Percentiles rank a stretch among this genome's conserved stretches.
These are phyloP conservation scores for Dastarcus helophoroides DNA, from an alignment of 2,888 invertebrate genomes.

Conservation along the genomic window DNA sequence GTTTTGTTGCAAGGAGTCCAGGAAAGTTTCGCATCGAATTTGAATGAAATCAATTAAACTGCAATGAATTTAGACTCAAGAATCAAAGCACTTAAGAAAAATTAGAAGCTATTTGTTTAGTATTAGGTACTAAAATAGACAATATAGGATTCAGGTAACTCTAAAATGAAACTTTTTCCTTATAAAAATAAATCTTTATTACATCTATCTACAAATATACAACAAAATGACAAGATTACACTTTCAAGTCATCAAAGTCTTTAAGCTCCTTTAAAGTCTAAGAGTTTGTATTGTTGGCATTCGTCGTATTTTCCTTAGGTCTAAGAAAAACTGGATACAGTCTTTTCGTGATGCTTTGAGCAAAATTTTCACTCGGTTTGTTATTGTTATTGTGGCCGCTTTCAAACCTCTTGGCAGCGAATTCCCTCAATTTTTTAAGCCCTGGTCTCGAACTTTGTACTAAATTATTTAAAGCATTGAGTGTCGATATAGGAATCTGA, in stretches of 20 bases:
- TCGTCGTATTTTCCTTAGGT: slow-evolving; percentile 4
- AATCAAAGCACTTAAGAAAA: slow-evolving; percentile 49
- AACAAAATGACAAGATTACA: too few species aligned
- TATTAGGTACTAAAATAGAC: too few species aligned
- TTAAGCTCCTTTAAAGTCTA: too few species aligned
- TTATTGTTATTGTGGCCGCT: slow-evolving; percentile 11
- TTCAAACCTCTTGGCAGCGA: slow-evolving; percentile 20
- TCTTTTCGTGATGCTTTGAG: slow-evolving; percentile 6
- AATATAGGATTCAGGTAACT: too few species aligned
- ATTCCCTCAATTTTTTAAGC: slow-evolving; percentile 26
- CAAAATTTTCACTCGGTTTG: background rate
- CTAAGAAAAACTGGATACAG: slow-evolving; percentile 5
- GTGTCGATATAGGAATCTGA: slow-evolving; percentile 33
- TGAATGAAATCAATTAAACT: slow-evolving; percentile 66
- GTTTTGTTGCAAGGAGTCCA: slow-evolving; percentile 66
- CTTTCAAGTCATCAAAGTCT: too few species aligned
- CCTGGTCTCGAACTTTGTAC: slow-evolving; percentile 31
- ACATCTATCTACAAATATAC: too few species aligned
- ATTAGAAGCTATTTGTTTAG: too few species aligned
- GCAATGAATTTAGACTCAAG: slow-evolving; percentile 63
- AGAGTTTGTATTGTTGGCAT: slow-evolving; percentile 1
- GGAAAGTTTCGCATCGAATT: slow-evolving; percentile 67
- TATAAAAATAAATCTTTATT: too few species aligned
- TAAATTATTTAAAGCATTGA: slow-evolving; percentile 31
- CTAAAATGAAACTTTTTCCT: too few species aligned